Evolutionary conservation across 2,113 vertebrate genomes (phyloP), one percentile per base, ranked within the genome.

Genomic region (Macaca mulatta): DNA sequence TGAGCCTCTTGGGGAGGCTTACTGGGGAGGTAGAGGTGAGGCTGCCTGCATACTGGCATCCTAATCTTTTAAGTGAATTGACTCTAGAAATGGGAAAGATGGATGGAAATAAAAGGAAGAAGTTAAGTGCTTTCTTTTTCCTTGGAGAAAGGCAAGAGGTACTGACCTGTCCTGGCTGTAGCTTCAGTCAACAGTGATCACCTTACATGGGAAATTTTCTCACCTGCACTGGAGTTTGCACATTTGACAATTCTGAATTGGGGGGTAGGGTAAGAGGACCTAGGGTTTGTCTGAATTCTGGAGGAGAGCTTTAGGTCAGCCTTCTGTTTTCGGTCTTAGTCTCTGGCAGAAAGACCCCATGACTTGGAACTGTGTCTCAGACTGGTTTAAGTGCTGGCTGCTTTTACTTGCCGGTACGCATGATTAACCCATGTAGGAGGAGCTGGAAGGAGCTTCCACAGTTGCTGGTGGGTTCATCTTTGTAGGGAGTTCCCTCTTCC

Each of bases 371-470:
- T 30, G 10, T 35, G 55, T 69, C 40, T 89, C 9, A 52, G 20
- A 17, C 8, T 0, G 0, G 17, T 45, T 17, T 30, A 8, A 78
- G 61, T 61, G 3, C 32, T 32, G 45, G 43, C 22, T 14, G 55
- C 11, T 79, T 80, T 45, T 5, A 0, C 13, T 23, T 30, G 78
- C 27, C 57, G 8, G 74, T 0, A 0, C 4, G 22, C 1, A 2
- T 32, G 82, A 32, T 12, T 22, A 14, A 5, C 0, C 1, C 10
- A 0, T 3, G 43, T 17, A 2, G 27, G 86, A 11, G 55, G 10
- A 5, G 40, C 30, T 20, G 23, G 14, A 25, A 18, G 48, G 25
- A 2, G 17, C 0, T 2, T 8, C 52, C 5, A 1, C 16, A 2
- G 38, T 2, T 45, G 17, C 81, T 14, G 18, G 45, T 1, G 0